Base-by-base conservation (phyloP, 2,797 vertebrate species). In the Aplochiton taeniatus region DNA sequence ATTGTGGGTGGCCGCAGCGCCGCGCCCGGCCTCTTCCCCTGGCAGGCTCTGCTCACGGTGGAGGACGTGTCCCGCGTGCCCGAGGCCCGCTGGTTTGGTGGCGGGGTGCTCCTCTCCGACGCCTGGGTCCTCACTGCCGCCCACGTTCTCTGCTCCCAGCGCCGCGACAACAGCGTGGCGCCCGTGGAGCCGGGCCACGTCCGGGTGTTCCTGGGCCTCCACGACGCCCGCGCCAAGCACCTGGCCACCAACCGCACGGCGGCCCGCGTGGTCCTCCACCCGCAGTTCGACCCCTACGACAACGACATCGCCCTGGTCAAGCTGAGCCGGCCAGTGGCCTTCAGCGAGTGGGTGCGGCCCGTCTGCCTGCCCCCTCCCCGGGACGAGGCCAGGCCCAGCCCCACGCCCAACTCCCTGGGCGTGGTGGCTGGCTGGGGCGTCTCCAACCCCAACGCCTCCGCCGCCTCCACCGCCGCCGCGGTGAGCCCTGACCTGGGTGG, bases 381-480 rank as follows among this genome's bases (percentile, higher is more conserved):
- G 0, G 78, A 73, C 47, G 75, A 90, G 0, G 93, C 93, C 63
- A 46, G 72, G 0, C 77, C 83, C 3, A 82, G 83, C 0, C 95
- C 94, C 0, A 84, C 78, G 0, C 93, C 95, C 31, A 88, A 94
- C 78, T 91, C 91, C 0, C 83, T 99, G 70, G 97, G 97, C 1
- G 73, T 98, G 50, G 97, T 99, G 16, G 95, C 97, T 0, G 97
- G 97, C 7, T 99, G 97, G 97, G 97, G 97, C 19, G 94, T 98
- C 78, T 94, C 95, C 68, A 91, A 91, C 45, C 90, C 92, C n/a
- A 98, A 95, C 0, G 61, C 88, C 68, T 94, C 95, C 0, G 88
- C 91, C 56, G 91, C 91, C 0, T 88, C 91, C 56, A 91, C 91
- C 0, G 80, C 92, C 51, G 87, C 87, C 43, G 89, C 82, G 11